These are phyloP conservation scores for Muscicapa comitata DNA, from an alignment of 2,797 vertebrate genomes.

Conservation along the genomic window DNA sequence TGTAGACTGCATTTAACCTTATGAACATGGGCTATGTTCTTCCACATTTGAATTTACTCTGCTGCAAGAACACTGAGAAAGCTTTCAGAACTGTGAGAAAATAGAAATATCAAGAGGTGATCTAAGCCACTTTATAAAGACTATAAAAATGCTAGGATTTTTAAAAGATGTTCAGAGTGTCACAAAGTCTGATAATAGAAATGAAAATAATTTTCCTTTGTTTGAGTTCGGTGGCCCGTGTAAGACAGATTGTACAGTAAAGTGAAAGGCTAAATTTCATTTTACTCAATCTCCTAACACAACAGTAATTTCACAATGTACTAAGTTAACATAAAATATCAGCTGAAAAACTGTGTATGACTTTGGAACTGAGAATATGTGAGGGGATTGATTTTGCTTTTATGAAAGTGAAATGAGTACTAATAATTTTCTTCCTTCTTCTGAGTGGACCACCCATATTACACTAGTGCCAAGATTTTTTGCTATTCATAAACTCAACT, in stretches of 20 bases:
- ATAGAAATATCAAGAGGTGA: background rate
- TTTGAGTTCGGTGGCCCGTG: fast-evolving
- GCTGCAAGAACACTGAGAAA: background rate
- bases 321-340: background rate
- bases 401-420: background rate
- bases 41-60: background rate
- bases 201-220: background rate
- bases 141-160: background rate
- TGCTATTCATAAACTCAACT: background rate
- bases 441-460: background rate
- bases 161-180: background rate
- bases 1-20: background rate
- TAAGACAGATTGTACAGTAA: background rate
- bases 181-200: background rate
- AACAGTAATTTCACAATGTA: background rate
- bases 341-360: background rate
- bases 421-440: background rate
- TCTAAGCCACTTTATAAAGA: background rate
- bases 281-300: background rate
- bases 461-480: background rate
- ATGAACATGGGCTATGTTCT: background rate
- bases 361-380: background rate
- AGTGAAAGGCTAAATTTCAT: background rate
- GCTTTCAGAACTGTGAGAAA: background rate
- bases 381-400: background rate